Percentiles rank a stretch among this genome's conserved stretches.
Evolutionary conservation across 2,113 vertebrate genomes (phyloP).

Genomic region (Corythornis vintsioides): DNA sequence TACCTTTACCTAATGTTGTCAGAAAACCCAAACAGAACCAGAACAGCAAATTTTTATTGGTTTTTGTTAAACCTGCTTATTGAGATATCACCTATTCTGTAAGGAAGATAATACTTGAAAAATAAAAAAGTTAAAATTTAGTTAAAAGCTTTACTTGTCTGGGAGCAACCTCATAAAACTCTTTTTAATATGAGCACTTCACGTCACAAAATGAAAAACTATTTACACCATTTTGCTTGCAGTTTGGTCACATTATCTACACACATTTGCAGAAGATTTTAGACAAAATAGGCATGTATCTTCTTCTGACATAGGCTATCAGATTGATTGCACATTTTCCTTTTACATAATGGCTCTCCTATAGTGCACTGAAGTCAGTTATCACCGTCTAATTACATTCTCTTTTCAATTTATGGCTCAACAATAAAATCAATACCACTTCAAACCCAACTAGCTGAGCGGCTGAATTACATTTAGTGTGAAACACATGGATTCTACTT

Average conservation of each 20-base stretch:
- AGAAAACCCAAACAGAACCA: conserved; percentile 43
- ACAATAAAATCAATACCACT: conserved; percentile 69
- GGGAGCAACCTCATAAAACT: conserved; percentile 79
- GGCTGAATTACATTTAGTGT: conserved; percentile 42
- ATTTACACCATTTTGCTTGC: conserved; percentile 75
- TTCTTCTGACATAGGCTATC: conserved; percentile 53
- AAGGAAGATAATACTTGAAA: conserved; percentile 56
- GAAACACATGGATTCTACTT: conserved; percentile 17
- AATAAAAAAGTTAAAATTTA: conserved; percentile 61
- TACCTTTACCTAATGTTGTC: neutral
- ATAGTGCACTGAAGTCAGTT: conserved; percentile 62
- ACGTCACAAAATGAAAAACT: conserved; percentile 80
- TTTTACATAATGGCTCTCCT: conserved; percentile 60
- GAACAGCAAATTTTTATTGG: neutral
- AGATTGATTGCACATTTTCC: conserved; percentile 67
- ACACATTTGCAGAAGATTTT: conserved; percentile 59
- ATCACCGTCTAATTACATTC: conserved; percentile 72
- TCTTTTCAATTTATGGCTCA: conserved; percentile 77
- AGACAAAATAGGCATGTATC: conserved; percentile 54
- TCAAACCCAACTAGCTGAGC: conserved; percentile 45
- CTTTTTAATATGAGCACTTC: conserved; percentile 78
- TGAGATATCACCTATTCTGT: conserved; percentile 3
- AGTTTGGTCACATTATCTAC: conserved; percentile 69
- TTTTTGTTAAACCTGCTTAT: conserved; percentile 43
- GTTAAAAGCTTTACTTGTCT: conserved; percentile 67